Evolutionary conservation across 1,140 invertebrate species (phyloP).

Genomic region (Drosophila serrata): DNA sequence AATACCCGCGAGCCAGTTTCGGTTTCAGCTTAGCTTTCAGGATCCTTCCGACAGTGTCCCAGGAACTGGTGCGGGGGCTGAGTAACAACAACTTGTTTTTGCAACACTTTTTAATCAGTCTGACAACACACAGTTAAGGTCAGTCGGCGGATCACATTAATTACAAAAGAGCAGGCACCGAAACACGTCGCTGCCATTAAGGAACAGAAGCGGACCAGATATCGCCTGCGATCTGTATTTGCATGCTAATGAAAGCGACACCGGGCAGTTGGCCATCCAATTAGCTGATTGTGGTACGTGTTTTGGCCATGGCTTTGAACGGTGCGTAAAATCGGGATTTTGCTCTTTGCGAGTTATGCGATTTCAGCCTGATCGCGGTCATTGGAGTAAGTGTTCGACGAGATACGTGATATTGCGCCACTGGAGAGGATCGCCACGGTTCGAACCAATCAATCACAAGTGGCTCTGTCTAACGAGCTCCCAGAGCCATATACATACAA

Average conservation of each 20-base stretch:
- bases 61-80: conserved; percentile 28
- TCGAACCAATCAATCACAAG: conserved; percentile 33
- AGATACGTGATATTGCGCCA: conserved; percentile 11
- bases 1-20: conserved; percentile 49
- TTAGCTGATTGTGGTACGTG: conserved; percentile 80
- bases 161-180: conserved; percentile 65
- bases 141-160: conserved; percentile 73
- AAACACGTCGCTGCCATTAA: conserved; percentile 76
- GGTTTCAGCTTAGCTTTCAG: conserved; percentile 23
- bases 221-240: conserved; percentile 47
- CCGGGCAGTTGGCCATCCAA: conserved; percentile 64
- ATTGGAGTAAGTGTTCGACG: conserved; percentile 63
- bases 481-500: neutral
- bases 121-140: conserved; percentile 78
- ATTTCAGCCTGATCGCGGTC: conserved; percentile 66
- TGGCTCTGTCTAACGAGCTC: conserved; percentile 8
- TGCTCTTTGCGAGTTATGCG: conserved; percentile 52
- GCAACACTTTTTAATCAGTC: conserved; percentile 81
- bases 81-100: conserved; percentile 75
- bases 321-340: conserved; percentile 8
- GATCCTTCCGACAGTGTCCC: conserved; percentile 13
- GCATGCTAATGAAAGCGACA: conserved; percentile 79
- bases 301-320: conserved; percentile 72
- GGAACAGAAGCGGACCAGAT: conserved; percentile 45
- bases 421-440: conserved; percentile 2